phyloP scores from a whole-genome alignment of 1,140 invertebrate species.

The Papilio xuthus region DNA sequence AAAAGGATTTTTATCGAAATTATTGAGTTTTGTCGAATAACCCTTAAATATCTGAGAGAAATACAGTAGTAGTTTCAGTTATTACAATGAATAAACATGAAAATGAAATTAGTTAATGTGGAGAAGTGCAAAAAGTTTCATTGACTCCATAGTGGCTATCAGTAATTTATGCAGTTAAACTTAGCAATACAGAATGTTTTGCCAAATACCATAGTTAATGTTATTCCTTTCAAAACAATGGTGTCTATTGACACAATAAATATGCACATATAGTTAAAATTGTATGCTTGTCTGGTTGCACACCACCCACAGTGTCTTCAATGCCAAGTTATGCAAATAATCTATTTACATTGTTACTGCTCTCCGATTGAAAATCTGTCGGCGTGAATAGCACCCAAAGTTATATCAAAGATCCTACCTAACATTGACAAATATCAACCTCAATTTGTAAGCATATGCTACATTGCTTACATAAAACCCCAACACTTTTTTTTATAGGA shows the following conservation, averaged over 20 bases:
- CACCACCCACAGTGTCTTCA: slow-evolving; percentile 46
- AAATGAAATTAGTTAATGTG: too few relatives aligned
- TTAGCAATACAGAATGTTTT: neutral
- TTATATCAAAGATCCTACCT: neutral
- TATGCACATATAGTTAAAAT: slow-evolving; percentile 35
- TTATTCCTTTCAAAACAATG: slow-evolving; percentile 36
- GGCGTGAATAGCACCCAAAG: slow-evolving; percentile 36
- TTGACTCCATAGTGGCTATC: neutral
- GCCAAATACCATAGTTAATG: slow-evolving; percentile 21
- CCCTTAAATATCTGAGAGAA: too few relatives aligned
- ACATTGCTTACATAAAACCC: neutral
- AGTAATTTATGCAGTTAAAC: neutral
- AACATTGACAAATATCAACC: slow-evolving; percentile 3
- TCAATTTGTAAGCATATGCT: neutral
- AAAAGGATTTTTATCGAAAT: too few relatives aligned
- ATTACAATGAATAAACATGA: too few relatives aligned
- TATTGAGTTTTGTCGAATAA: too few relatives aligned
- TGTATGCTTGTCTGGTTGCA: slow-evolving; percentile 35
- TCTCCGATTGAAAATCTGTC: slow-evolving; percentile 40
- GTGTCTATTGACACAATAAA: slow-evolving; percentile 31
- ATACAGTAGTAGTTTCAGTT: too few relatives aligned
- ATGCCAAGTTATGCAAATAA: slow-evolving; percentile 56
- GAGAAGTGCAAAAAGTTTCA: too few relatives aligned
- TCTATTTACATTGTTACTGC: slow-evolving; percentile 46
- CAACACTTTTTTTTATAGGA: neutral